These are phyloP conservation scores for Zaprionus camerounensis DNA, from an alignment of 1,140 invertebrate species.

Conservation along the genomic window DNA sequence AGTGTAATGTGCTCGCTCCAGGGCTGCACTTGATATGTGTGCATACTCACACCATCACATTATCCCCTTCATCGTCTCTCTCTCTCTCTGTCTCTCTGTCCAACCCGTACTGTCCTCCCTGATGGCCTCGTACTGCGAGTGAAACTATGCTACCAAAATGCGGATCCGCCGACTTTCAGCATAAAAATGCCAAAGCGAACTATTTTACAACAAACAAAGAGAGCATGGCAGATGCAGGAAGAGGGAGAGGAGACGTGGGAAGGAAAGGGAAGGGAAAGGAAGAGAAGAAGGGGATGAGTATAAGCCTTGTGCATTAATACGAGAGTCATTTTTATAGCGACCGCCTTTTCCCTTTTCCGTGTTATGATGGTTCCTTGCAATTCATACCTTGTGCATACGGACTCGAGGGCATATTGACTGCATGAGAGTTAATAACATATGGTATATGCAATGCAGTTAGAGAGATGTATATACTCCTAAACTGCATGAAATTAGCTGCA, in stretches of 20 bases:
- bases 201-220: constrained; percentile 41
- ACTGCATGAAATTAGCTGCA: too few relatives aligned
- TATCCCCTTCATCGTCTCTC: too few relatives aligned
- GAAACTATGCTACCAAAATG: constrained; percentile 54
- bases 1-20: constrained; percentile 17
- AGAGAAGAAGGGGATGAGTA: background rate
- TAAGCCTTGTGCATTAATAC: constrained; percentile 50
- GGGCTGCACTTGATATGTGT: background rate
- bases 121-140: constrained; percentile 8
- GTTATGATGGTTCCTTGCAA: too few relatives aligned
- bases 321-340: background rate
- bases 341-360: too few relatives aligned
- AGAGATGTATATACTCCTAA: too few relatives aligned
- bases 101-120: background rate
- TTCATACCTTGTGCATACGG: too few relatives aligned
- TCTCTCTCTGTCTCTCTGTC: too few relatives aligned
- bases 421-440: too few relatives aligned
- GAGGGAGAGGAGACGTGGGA: background rate
- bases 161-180: constrained; percentile 47
- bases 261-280: background rate
- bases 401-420: too few relatives aligned
- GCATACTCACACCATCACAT: background rate
- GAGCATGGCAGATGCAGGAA: background rate
- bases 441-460: too few relatives aligned
- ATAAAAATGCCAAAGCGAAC: constrained; percentile 54